Evolutionary conservation across 2,797 vertebrate species (phyloP).

Genomic region (Triplophysa yarkandensis): DNA sequence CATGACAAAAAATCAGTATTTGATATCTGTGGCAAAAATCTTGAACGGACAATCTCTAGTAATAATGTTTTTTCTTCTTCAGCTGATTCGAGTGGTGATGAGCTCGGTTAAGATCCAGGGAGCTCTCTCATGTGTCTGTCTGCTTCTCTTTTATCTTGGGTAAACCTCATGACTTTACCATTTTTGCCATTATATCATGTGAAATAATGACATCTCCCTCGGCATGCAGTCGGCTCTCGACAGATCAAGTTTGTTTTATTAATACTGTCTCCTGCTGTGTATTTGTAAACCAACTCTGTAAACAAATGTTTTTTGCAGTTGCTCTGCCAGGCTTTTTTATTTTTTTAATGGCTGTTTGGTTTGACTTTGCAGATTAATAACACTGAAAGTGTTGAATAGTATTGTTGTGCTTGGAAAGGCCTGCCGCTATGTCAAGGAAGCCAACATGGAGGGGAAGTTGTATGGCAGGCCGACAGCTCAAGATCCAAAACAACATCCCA

Average conservation of each 20-base stretch:
- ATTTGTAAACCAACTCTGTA: not conserved
- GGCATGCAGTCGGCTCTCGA: slow-evolving; percentile 63
- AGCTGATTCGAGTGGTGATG: slow-evolving; percentile 94
- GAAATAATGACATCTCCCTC: slow-evolving; percentile 50
- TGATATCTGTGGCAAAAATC: too few species aligned
- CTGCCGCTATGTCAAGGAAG: slow-evolving; percentile 92
- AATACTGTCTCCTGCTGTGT: slow-evolving; percentile 15
- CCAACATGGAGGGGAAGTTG: slow-evolving; percentile 96
- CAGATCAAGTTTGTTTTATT: not conserved
- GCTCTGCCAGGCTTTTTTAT: not conserved
- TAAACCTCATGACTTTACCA: slow-evolving; percentile 69
- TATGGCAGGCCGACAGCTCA: slow-evolving; percentile 73
- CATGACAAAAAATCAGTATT: too few species aligned
- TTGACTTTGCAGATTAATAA: slow-evolving; percentile 80
- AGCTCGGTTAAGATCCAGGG: slow-evolving; percentile 95
- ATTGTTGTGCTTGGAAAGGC: slow-evolving; percentile 95
- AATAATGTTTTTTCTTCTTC: slow-evolving; percentile 26
- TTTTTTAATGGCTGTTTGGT: not conserved
- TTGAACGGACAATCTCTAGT: too few species aligned
- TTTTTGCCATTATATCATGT: slow-evolving; percentile 30
- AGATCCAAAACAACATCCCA: slow-evolving; percentile 70
- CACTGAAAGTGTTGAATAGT: slow-evolving; percentile 94
- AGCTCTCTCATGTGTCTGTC: slow-evolving; percentile 86
- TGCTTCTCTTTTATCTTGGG: slow-evolving; percentile 95
- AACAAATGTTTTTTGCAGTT: not conserved